A percentile compares a stretch with the other conserved stretches of the same genome.
Evolutionary conservation across 2,888 invertebrate species (phyloP).

Genomic region (Sinodicranocentrus sp.): DNA sequence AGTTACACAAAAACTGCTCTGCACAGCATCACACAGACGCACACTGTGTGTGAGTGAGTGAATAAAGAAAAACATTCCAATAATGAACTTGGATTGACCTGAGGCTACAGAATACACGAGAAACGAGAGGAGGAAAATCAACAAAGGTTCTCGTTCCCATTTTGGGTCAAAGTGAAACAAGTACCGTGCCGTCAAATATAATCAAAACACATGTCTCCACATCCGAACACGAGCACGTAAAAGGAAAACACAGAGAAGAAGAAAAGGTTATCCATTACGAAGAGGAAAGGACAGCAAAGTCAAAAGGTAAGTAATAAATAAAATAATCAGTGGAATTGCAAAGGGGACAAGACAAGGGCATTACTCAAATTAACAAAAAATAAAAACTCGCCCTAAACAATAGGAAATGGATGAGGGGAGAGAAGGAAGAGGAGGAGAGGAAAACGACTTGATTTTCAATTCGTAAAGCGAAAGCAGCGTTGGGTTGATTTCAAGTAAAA

Average conservation of each 20-base stretch:
- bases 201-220: slow-evolving; percentile 16
- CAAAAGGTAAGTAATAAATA: slow-evolving; percentile 56
- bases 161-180: slow-evolving; percentile 59
- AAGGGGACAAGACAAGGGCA: slow-evolving; percentile 39
- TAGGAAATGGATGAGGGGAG: background rate
- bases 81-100: slow-evolving; percentile 65
- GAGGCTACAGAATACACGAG: slow-evolving; percentile 42
- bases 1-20: no score
- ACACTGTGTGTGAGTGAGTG: no score
- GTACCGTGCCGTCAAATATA: slow-evolving; percentile 15
- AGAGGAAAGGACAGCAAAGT: slow-evolving; percentile 24
- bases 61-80: slow-evolving; percentile 66
- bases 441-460: slow-evolving; percentile 3
- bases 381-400: slow-evolving; percentile 8
- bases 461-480: no score
- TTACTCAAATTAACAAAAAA: slow-evolving; percentile 40
- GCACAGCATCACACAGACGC: no score
- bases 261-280: background rate
- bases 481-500: no score
- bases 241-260: slow-evolving; percentile 22
- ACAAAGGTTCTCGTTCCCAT: background rate
- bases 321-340: slow-evolving; percentile 62
- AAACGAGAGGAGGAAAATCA: slow-evolving; percentile 1
- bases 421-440: slow-evolving; percentile 14
- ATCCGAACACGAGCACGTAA: background rate